Percentiles rank a stretch among this genome's conserved stretches.
Evolutionary conservation across 2,797 vertebrate genomes (phyloP).

Genomic region (Etheostoma nigrum): DNA sequence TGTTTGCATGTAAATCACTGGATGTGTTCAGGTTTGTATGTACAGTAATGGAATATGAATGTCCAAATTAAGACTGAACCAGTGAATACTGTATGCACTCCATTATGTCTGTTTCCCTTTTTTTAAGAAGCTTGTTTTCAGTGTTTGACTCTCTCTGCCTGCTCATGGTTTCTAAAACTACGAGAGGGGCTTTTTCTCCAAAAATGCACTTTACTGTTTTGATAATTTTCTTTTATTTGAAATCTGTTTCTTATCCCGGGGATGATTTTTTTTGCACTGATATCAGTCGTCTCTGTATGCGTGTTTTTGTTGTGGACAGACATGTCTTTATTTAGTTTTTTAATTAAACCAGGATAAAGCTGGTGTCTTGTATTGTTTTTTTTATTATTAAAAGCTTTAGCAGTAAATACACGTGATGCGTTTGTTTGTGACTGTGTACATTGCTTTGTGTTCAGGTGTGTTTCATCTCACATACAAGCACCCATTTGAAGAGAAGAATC

Average conservation of each 20-base stretch:
- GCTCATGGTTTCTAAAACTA: slow-evolving; percentile 52
- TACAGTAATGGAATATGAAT: slow-evolving; percentile 58
- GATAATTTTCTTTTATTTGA: slow-evolving; percentile 57
- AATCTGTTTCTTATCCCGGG: slow-evolving; percentile 54
- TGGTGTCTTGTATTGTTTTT: slow-evolving; percentile 61
- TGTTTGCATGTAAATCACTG: slow-evolving; percentile 76
- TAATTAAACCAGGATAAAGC: slow-evolving; percentile 76
- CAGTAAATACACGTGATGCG: slow-evolving; percentile 68
- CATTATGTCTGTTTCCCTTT: slow-evolving; percentile 2
- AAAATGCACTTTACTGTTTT: slow-evolving; percentile 85
- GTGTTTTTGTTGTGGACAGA: slow-evolving; percentile 53
- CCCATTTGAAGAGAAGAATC: background rate
- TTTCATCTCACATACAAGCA: background rate
- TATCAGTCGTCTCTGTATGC: slow-evolving; percentile 54
- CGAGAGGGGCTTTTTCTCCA: slow-evolving; percentile 66
- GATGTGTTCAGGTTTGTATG: slow-evolving; percentile 65
- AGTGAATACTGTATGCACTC: slow-evolving; percentile 41
- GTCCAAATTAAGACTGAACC: slow-evolving; percentile 56
- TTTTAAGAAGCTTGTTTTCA: slow-evolving; percentile 37
- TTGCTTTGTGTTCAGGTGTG: background rate
- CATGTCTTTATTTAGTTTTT: slow-evolving; percentile 72
- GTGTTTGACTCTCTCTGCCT: slow-evolving; percentile 57
- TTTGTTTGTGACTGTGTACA: slow-evolving; percentile 26
- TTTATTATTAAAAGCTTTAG: slow-evolving; percentile 73
- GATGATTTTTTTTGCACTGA: slow-evolving; percentile 82